A percentile compares a stretch with the other conserved stretches of the same genome.
Evolutionary conservation across 1,140 invertebrate species (phyloP).

Genomic region (Ceratosolen solmsi): DNA sequence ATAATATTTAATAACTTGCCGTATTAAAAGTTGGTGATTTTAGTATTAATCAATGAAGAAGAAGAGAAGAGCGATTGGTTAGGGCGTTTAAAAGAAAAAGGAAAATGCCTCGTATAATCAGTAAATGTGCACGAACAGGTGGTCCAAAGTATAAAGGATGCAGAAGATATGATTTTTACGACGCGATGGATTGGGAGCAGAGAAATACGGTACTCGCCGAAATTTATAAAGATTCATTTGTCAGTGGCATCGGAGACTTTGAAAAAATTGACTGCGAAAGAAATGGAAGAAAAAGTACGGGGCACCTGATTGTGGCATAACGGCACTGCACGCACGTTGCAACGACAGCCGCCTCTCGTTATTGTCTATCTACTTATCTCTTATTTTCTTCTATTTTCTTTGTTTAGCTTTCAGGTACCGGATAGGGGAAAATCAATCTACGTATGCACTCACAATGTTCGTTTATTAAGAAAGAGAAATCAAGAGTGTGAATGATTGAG

Average conservation of each 20-base stretch:
- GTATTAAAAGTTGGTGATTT: too few species aligned
- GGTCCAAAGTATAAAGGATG: too few species aligned
- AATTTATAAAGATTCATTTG: background rate
- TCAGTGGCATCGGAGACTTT: background rate
- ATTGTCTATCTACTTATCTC: constrained; percentile 10
- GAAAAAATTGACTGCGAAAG: background rate
- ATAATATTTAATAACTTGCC: too few species aligned
- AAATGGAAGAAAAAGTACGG: constrained; percentile 2
- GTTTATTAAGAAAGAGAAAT: background rate
- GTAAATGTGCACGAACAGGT: too few species aligned
- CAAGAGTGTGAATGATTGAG: background rate
- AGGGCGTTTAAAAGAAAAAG: too few species aligned
- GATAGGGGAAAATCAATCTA: constrained; percentile 17
- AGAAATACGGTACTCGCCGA: background rate
- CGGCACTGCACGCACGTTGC: constrained; percentile 14
- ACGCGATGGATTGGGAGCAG: too few species aligned
- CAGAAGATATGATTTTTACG: too few species aligned
- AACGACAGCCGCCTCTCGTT: constrained; percentile 45
- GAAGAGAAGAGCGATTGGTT: too few species aligned
- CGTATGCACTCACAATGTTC: constrained; percentile 9
- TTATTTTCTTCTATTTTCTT: background rate
- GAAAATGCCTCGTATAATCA: too few species aligned
- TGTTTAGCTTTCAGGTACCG: background rate
- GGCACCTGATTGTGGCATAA: constrained; percentile 41
- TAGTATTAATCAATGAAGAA: too few species aligned